Evolutionary conservation across 2,888 invertebrate genomes (phyloP).

Genomic region (Venustoraphidia nigricollis): DNA sequence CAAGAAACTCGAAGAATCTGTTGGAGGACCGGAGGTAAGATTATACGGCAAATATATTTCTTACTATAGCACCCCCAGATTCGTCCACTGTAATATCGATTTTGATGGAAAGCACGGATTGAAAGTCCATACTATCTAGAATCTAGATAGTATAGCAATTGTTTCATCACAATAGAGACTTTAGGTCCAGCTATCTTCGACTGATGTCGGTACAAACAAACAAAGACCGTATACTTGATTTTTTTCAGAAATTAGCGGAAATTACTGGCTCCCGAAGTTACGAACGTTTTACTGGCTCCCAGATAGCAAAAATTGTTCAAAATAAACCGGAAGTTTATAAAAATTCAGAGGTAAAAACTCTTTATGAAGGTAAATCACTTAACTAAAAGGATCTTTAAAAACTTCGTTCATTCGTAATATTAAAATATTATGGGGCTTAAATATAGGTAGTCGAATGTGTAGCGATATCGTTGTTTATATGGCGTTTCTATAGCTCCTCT

Average conservation of each 20-base stretch:
- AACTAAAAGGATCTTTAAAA: too few species aligned
- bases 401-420: too few species aligned
- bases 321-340: conserved; percentile 52
- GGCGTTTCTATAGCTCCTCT: too few species aligned
- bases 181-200: too few species aligned
- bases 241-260: conserved; percentile 50
- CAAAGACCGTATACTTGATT: neutral
- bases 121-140: too few species aligned
- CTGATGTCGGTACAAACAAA: too few species aligned
- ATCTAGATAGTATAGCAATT: too few species aligned
- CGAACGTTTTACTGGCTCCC: conserved; percentile 85
- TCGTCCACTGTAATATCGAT: neutral
- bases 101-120: too few species aligned
- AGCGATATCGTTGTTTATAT: too few species aligned
- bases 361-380: neutral
- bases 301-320: conserved; percentile 78
- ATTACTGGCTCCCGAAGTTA: conserved; percentile 78
- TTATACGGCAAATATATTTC: neutral
- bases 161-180: too few species aligned
- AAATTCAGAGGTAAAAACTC: conserved; percentile 47
- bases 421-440: too few species aligned
- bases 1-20: conserved; percentile 56
- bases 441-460: too few species aligned
- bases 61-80: neutral
- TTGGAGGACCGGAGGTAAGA: conserved; percentile 50